Evolutionary conservation across 2,888 invertebrate genomes (phyloP), one percentile per base, ranked within the genome.

Genomic region (Biston stratarius): DNA sequence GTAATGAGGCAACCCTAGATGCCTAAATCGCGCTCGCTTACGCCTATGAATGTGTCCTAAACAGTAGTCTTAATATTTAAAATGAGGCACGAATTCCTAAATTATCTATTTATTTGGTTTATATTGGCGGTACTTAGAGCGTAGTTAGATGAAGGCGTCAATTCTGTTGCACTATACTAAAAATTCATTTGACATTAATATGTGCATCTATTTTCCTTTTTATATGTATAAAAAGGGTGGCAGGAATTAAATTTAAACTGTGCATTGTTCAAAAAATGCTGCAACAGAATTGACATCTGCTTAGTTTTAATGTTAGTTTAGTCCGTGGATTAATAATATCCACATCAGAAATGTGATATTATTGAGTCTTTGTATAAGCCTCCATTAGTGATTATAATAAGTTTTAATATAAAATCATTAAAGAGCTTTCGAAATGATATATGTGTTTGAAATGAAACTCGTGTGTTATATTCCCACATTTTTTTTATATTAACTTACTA

Each of bases 261-360:
- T 14, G 6, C 14, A 6, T 42, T 12, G 9, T 38, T n/a, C 11
- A 8, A 14, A 14, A 11, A 14, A 38, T 44, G 42, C 33, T 42
- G n/a, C 15, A 8, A 44, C 42, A 55, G 55, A 55, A 42, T 24
- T 24, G 55, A 6, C 24, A 42, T 74, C 58, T 77, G 75, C 61
- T 61, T 73, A 74, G 73, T 60, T 70, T 24, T 70, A 72, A 56
- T 56, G 53, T 74, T 79, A 80, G 75, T 72, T 81, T 90, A 91
- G 88, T 86, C 61, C 84, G 91, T 92, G 92, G 93, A 91, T 92
- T 89, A 72, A 94, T 95, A 95, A 95, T 95, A 95, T 95, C 95
- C 95, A 95, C 95, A 95, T 95, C 88, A 95, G 95, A 95, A 95
- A 95, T 95, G 95, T 95, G 95, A 95, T 95, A 95, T 95, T 95